Base-by-base conservation (phyloP, 2,888 invertebrate species). In the Drosophila colorata region DNA sequence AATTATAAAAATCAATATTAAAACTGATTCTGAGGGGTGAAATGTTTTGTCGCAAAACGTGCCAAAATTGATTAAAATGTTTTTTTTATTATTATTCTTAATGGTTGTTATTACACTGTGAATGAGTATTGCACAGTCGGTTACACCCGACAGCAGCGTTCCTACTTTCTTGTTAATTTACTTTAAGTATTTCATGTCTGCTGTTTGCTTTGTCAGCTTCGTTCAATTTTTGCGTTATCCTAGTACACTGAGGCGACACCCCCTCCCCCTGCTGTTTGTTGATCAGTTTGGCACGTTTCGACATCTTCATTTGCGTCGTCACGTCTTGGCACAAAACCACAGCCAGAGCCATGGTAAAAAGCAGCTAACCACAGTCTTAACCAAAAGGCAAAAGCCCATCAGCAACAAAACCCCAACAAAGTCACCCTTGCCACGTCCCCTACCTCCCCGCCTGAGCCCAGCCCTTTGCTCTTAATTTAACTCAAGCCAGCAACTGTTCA, bases 291-390 rank as follows among this genome's bases (percentile, higher is more conserved):
- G 47, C 77, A 80, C 80, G 69, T 77, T 69, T 68, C 40, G 68
- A 60, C 66, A 64, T 79, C 76, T 63, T 58, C 67, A 73, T 68
- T 73, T 76, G 80, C 69, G 73, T 79, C 65, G 73, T 79, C 65
- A 80, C 82, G 82, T 75, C 58, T 61, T 43, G 25, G 44, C 51
- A 46, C 35, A 33, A 48, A 69, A 66, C 63, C 71, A 47, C 70
- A 78, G 49, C 20, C 28, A 16, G 9, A 46, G 48, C 60, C 41
- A 71, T 28, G 57, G 58, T 59, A 70, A 66, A 61, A 71, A 56
- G 68, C 67, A 71, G 53, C 65, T 52, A 71, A 52, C 64, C 61
- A 46, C 58, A 64, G 44, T 40, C 53, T 56, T 69, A 74, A 66
- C 44, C 61, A 53, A 28, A 48, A 35, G 43, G 7, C 38, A 14